Conservation (phyloP, 2,888 invertebrate species). For the Stenolophus ochropezus region DNA sequence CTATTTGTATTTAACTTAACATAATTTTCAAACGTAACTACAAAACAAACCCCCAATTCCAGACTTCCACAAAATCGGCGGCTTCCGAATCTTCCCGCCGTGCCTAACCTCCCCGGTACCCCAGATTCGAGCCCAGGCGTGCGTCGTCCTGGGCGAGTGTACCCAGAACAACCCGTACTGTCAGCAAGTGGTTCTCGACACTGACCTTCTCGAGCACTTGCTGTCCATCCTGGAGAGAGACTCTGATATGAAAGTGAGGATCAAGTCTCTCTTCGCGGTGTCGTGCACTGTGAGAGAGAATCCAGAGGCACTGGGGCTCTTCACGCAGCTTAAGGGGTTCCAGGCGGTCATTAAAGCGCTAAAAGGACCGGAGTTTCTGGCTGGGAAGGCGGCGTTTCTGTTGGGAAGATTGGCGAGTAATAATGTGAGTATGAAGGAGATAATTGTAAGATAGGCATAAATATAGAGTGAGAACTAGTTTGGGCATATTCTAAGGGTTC, state of each 20-base stretch:
- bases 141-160: conserved; percentile 84
- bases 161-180: conserved; percentile 92
- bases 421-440: conserved; percentile 73
- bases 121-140: conserved; percentile 79
- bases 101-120: conserved; percentile 80
- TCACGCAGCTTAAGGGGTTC: conserved; percentile 81
- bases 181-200: conserved; percentile 82
- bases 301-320: conserved; percentile 77
- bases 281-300: conserved; percentile 78
- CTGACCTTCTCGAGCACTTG: conserved; percentile 79
- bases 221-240: conserved; percentile 77
- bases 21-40: too few species aligned
- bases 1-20: conserved; percentile 28
- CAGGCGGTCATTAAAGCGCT: conserved; percentile 72
- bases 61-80: conserved; percentile 91
- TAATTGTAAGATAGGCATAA: too few species aligned
- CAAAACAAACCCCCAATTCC: too few species aligned
- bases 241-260: conserved; percentile 76
- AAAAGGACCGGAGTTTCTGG: background rate
- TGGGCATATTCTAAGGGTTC: too few species aligned
- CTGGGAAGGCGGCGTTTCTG: conserved; percentile 82
- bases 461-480: too few species aligned
- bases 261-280: conserved; percentile 85
- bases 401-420: conserved; percentile 77
- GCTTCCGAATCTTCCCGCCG: conserved; percentile 82